Evolutionary conservation across 2,797 vertebrate genomes (phyloP).

Genomic region (Acropternis orthonyx): DNA sequence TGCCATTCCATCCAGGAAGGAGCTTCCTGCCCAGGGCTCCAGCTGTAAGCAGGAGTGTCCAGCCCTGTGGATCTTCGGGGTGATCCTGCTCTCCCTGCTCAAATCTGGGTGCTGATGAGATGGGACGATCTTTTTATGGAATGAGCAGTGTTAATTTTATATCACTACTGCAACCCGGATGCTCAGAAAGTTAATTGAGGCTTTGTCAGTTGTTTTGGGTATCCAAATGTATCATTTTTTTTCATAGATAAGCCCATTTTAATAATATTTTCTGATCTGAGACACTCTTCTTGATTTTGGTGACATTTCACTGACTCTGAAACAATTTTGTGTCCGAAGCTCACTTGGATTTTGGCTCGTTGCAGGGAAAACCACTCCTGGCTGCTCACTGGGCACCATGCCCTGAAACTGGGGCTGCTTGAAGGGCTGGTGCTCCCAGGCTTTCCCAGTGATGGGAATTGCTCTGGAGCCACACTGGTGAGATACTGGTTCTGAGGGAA

Average conservation of each 20-base stretch:
- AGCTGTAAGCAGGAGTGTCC: not conserved
- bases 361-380: not conserved
- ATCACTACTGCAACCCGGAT: accelerated
- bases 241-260: not conserved
- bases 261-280: not conserved
- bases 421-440: not conserved
- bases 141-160: accelerated
- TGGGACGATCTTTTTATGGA: not conserved
- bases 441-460: not conserved
- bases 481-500: not conserved
- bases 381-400: not conserved
- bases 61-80: accelerated
- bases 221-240: no score
- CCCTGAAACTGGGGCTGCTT: not conserved
- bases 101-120: not conserved
- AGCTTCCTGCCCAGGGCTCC: not conserved
- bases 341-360: not conserved
- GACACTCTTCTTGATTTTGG: not conserved
- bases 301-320: not conserved
- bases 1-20: not conserved
- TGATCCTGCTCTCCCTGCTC: not conserved
- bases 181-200: accelerated
- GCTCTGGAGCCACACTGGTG: not conserved
- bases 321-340: not conserved
- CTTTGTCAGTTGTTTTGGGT: not conserved